A percentile compares a stretch with the other conserved stretches of the same genome.
phyloP scores from a whole-genome alignment of 2,797 vertebrate genomes.

The Heterohyrax brucei region DNA sequence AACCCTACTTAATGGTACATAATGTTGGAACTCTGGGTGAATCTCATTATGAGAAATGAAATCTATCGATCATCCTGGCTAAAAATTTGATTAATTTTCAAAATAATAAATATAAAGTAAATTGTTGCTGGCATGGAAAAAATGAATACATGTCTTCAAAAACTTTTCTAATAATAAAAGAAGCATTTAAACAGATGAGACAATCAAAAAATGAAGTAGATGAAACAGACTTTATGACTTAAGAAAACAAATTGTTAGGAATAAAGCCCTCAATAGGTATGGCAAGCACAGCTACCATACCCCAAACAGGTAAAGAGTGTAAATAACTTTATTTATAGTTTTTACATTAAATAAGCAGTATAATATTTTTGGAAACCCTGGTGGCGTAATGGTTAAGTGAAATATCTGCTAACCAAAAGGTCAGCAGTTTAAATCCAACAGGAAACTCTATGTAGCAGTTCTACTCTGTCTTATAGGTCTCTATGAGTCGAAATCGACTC shows the following conservation, averaged over 20 bases:
- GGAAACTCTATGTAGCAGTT: too few species aligned
- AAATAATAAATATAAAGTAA: constrained; percentile 71
- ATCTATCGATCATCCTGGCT: constrained; percentile 72
- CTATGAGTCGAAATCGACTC: too few species aligned
- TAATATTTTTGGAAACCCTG: background rate
- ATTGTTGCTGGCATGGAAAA: constrained; percentile 43
- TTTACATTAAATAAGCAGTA: constrained; percentile 42
- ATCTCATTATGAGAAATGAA: constrained; percentile 72
- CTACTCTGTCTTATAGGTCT: too few species aligned
- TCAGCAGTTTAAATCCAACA: too few species aligned
- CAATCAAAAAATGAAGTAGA: constrained; percentile 68
- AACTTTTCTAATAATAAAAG: constrained; percentile 74
- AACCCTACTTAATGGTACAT: constrained; percentile 52
- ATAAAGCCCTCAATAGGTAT: background rate
- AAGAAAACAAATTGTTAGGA: constrained; percentile 43
- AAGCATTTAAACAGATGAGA: constrained; percentile 54
- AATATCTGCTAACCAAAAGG: too few species aligned
- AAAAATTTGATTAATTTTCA: constrained; percentile 77
- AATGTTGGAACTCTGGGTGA: constrained; percentile 65
- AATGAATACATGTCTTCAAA: constrained; percentile 74
- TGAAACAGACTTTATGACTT: constrained; percentile 59
- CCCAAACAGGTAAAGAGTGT: background rate
- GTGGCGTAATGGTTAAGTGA: too few species aligned
- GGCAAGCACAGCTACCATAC: background rate
- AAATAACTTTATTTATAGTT: background rate